phyloP scores from a whole-genome alignment of 2,888 invertebrate species.

The Panzeria rudis region DNA sequence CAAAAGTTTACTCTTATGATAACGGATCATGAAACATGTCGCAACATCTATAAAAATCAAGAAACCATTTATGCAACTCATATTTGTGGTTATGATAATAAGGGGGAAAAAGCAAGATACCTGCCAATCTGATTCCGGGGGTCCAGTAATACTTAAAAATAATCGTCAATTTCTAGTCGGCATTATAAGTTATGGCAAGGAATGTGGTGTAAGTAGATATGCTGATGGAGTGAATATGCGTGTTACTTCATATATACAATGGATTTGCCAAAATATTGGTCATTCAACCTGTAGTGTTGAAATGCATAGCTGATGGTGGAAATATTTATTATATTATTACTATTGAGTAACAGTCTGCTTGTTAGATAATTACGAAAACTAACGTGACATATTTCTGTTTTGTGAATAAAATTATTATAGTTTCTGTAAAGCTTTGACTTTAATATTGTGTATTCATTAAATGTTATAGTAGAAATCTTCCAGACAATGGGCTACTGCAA shows the following conservation, averaged over 20 bases:
- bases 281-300: constrained; percentile 72
- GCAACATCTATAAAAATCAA: too few species aligned
- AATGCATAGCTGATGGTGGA: background rate
- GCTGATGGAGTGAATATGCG: constrained; percentile 85
- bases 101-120: constrained; percentile 81
- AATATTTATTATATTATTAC: too few species aligned
- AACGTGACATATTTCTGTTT: too few species aligned
- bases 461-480: too few species aligned
- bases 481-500: too few species aligned
- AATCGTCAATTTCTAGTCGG: constrained; percentile 84
- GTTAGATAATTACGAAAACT: too few species aligned
- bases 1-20: constrained; percentile 84
- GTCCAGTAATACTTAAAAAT: constrained; percentile 84
- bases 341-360: too few species aligned
- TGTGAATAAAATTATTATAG: too few species aligned
- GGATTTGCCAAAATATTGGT: constrained; percentile 83
- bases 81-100: constrained; percentile 78
- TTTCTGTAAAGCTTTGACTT: too few species aligned
- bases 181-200: constrained; percentile 85
- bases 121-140: constrained; percentile 85
- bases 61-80: constrained; percentile 73
- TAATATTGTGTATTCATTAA: too few species aligned
- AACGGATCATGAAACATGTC: constrained; percentile 73
- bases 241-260: constrained; percentile 84
- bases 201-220: constrained; percentile 83